phyloP scores from a whole-genome alignment of 2,888 invertebrate genomes.

The Agrochola litura region DNA sequence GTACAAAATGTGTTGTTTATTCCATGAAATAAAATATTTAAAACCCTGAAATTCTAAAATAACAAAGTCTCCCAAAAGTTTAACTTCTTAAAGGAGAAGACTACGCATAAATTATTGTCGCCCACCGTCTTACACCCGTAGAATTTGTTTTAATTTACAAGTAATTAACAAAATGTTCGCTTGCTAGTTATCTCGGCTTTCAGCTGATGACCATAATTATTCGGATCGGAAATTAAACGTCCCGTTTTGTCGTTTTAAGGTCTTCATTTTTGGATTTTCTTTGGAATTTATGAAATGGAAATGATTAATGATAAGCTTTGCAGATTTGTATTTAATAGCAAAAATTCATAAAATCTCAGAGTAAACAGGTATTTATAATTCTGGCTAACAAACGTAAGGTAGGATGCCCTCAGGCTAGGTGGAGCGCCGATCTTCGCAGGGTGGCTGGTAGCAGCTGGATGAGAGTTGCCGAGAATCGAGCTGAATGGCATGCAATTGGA shows the following conservation, averaged over 20 bases:
- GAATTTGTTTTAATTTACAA: conserved; percentile 69
- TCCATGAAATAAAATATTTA: conserved; percentile 1
- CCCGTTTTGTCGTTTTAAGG: conserved; percentile 33
- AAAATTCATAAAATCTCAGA: background rate
- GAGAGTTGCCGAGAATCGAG: too few species aligned
- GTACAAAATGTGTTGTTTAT: background rate
- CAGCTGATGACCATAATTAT: conserved; percentile 66
- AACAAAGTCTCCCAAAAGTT: conserved; percentile 13
- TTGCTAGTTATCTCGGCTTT: conserved; percentile 59
- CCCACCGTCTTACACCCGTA: conserved; percentile 30
- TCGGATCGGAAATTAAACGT: conserved; percentile 65
- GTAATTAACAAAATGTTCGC: conserved; percentile 64
- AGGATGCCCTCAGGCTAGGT: too few species aligned
- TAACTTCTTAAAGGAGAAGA: conserved; percentile 25
- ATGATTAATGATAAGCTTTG: conserved; percentile 30
- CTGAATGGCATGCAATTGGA: too few species aligned
- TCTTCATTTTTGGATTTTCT: conserved; percentile 40
- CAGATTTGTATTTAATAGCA: conserved; percentile 6
- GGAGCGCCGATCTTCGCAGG: too few species aligned
- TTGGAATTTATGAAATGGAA: conserved; percentile 52
- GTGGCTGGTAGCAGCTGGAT: too few species aligned
- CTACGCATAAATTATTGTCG: conserved; percentile 60
- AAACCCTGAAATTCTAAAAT: background rate
- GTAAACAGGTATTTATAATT: background rate
- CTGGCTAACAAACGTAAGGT: background rate